Evolutionary conservation across 2,797 vertebrate species (phyloP).

Genomic region (Dryobates pubescens): DNA sequence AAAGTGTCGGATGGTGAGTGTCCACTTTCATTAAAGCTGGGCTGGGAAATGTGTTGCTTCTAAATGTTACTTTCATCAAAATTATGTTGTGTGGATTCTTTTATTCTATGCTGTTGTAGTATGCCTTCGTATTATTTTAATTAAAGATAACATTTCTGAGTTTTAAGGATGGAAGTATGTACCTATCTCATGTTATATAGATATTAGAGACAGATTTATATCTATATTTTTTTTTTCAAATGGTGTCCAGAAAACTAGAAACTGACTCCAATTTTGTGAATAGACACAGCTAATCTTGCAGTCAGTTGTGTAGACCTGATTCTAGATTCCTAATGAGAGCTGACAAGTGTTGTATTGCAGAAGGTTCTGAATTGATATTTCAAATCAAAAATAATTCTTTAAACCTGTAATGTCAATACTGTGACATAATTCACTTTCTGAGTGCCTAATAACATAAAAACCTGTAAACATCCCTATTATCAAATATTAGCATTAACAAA

Average conservation of each 20-base stretch:
- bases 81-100: neutral
- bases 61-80: neutral
- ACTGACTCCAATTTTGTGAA: neutral
- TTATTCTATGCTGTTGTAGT: neutral
- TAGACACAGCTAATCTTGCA: neutral
- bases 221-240: neutral
- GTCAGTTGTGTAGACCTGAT: neutral
- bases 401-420: neutral
- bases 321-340: neutral
- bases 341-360: neutral
- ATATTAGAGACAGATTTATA: neutral
- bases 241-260: neutral
- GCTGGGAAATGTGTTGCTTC: neutral
- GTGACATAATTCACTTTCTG: neutral
- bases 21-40: neutral
- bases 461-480: neutral
- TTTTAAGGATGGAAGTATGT: neutral
- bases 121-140: neutral
- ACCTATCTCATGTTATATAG: neutral
- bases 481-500: neutral
- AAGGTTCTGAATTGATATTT: neutral
- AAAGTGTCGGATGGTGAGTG: slow-evolving; percentile 88
- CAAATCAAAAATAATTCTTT: neutral
- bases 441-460: neutral
- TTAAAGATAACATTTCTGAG: neutral